Evolutionary conservation across 2,113 vertebrate species (phyloP).

Genomic region (Dipodomys ordii): DNA sequence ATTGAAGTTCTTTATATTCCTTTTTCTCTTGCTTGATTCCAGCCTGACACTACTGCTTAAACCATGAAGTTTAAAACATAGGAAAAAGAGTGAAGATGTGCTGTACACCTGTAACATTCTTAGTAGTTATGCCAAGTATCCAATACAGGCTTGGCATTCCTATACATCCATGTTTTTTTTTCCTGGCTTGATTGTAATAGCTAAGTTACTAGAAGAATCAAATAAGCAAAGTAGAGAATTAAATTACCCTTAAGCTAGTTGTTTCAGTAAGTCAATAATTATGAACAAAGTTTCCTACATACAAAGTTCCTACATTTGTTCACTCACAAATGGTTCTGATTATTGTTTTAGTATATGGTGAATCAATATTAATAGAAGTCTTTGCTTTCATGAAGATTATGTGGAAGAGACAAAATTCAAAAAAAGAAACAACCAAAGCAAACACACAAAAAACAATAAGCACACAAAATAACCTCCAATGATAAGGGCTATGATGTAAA

Average conservation of each 20-base stretch:
- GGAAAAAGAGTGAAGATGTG: not conserved
- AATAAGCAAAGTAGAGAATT: not conserved
- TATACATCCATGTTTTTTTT: not conserved
- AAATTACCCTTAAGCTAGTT: not conserved
- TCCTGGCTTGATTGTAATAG: constrained; percentile 13
- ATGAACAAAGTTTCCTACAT: not conserved
- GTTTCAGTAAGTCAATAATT: not conserved
- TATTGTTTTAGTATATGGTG: not conserved
- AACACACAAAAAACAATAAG: not conserved
- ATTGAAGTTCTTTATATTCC: not conserved
- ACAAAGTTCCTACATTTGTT: not conserved
- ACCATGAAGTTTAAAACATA: not conserved
- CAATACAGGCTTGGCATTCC: not conserved
- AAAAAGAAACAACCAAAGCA: not conserved
- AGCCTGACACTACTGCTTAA: constrained; percentile 16
- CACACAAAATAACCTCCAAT: not conserved
- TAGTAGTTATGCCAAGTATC: not conserved
- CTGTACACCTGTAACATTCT: not conserved
- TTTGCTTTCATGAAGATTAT: not conserved
- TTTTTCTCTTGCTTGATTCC: constrained; percentile 4
- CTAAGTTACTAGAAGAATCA: not conserved
- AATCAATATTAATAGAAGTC: not conserved
- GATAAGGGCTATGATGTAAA: not conserved
- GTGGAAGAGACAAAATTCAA: constrained; percentile 24
- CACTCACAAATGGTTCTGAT: constrained; percentile 19